These are phyloP conservation scores for Hipposideros armiger DNA, from an alignment of 2,113 vertebrate genomes.

Conservation along the genomic window DNA sequence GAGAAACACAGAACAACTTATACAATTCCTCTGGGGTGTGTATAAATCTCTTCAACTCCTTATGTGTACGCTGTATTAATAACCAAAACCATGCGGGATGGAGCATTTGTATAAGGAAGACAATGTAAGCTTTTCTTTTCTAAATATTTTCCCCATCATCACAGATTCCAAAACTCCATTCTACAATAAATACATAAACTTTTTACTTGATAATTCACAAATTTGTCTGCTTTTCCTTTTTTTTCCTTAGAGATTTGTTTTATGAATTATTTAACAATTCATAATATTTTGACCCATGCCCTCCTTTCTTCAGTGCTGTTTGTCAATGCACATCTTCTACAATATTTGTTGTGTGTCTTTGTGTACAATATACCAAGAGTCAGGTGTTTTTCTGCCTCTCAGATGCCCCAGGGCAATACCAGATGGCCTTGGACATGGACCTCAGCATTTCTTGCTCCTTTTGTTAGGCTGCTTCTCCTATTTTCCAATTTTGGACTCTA, in stretches of 20 bases:
- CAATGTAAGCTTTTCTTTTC: conserved; percentile 52
- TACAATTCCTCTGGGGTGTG: conserved; percentile 19
- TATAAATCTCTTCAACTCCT: conserved; percentile 65
- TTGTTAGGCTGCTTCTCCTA: neutral
- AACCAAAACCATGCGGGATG: conserved; percentile 27
- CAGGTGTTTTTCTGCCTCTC: neutral
- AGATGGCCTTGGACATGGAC: neutral
- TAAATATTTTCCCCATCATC: conserved; percentile 4
- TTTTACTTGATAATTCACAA: neutral
- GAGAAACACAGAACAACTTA: conserved; percentile 70
- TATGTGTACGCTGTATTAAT: conserved; percentile 63
- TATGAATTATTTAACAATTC: conserved; percentile 53
- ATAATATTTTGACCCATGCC: neutral
- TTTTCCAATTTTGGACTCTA: neutral
- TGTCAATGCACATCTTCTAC: neutral
- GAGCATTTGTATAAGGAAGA: conserved; percentile 1
- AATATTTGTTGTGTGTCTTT: neutral
- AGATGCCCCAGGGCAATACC: neutral
- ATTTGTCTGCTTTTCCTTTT: neutral
- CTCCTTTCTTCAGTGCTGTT: neutral
- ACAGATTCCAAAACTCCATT: neutral
- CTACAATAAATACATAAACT: neutral
- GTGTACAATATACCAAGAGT: neutral
- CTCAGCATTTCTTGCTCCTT: neutral
- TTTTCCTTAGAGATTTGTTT: neutral